Evolutionary conservation across 1,140 invertebrate species (phyloP).

Genomic region (Pseudomyrmex gracilis): DNA sequence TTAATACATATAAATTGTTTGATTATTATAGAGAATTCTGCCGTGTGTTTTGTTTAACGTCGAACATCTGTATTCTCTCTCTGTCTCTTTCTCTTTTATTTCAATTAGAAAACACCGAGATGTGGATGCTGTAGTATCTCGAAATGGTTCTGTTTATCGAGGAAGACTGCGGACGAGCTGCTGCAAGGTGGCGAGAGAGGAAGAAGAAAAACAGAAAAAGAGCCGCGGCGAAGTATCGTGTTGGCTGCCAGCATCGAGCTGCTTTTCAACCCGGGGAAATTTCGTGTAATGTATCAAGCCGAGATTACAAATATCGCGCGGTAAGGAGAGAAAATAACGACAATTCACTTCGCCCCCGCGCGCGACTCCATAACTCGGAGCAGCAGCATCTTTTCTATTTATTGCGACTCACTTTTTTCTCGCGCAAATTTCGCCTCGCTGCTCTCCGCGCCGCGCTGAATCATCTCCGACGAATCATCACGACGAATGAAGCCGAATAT

Average conservation of each 20-base stretch:
- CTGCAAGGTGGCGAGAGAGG: conserved; percentile 35
- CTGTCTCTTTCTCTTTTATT: conserved; percentile 10
- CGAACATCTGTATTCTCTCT: neutral
- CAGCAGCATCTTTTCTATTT: conserved; percentile 10
- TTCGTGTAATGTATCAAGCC: conserved; percentile 53
- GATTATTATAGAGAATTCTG: neutral
- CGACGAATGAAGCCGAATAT: neutral
- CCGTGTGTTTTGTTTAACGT: conserved; percentile 2
- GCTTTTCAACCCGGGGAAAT: conserved; percentile 50
- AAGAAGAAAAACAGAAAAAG: conserved; percentile 53
- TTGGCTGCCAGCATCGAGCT: conserved; percentile 52
- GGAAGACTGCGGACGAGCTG: conserved; percentile 36
- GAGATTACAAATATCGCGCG: conserved; percentile 55
- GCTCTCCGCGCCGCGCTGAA: neutral
- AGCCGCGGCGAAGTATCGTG: conserved; percentile 41
- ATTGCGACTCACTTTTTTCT: conserved; percentile 10
- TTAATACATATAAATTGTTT: no score
- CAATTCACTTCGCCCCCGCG: conserved; percentile 23
- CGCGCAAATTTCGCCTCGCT: neutral
- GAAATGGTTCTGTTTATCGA: conserved; percentile 58
- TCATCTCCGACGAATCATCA: neutral
- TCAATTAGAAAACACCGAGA: conserved; percentile 43
- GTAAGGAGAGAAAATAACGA: conserved; percentile 58
- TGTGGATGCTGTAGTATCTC: conserved; percentile 31
- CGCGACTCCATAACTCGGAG: neutral